Evolutionary conservation across 2,888 invertebrate genomes (phyloP).

Genomic region (Sialis fuliginosa): DNA sequence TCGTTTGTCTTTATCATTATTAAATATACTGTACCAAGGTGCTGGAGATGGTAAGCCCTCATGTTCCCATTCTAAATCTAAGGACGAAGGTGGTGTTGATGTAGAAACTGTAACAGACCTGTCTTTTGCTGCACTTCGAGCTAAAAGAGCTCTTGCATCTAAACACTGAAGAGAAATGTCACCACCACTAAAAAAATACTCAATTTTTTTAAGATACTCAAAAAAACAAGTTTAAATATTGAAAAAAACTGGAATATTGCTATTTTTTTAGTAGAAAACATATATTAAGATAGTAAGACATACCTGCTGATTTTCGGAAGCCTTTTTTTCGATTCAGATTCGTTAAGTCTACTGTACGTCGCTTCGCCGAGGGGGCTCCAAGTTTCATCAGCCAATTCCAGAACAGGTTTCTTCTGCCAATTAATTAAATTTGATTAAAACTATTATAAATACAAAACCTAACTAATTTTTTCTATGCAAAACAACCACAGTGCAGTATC

Average conservation of each 20-base stretch:
- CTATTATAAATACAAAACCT: not conserved
- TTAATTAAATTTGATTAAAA: not conserved
- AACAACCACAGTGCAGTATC: not conserved
- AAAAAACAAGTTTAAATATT: not conserved
- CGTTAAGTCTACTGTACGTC: slow-evolving; percentile 23
- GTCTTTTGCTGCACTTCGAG: slow-evolving; percentile 10
- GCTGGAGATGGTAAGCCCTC: slow-evolving; percentile 25
- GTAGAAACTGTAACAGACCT: slow-evolving; percentile 16
- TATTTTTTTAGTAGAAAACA: too few species aligned
- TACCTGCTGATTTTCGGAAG: slow-evolving; percentile 21
- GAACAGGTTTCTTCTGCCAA: slow-evolving; percentile 19
- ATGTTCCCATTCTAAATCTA: slow-evolving; percentile 56
- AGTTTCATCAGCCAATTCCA: slow-evolving; percentile 23
- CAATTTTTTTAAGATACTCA: not conserved
- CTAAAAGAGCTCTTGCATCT: slow-evolving; percentile 32
- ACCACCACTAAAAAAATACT: slow-evolving; percentile 20
- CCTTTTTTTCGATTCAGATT: slow-evolving; percentile 16
- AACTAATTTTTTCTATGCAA: not conserved
- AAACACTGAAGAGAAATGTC: slow-evolving; percentile 41
- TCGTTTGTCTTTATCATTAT: not conserved
- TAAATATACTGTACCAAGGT: slow-evolving; percentile 1
- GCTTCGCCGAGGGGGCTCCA: slow-evolving; percentile 19
- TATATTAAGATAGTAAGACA: slow-evolving; percentile 1
- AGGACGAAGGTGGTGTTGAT: slow-evolving; percentile 44
- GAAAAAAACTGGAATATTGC: too few species aligned